These are phyloP conservation scores for Gerris buenoi DNA, from an alignment of 1,140 invertebrate species.

Conservation along the genomic window DNA sequence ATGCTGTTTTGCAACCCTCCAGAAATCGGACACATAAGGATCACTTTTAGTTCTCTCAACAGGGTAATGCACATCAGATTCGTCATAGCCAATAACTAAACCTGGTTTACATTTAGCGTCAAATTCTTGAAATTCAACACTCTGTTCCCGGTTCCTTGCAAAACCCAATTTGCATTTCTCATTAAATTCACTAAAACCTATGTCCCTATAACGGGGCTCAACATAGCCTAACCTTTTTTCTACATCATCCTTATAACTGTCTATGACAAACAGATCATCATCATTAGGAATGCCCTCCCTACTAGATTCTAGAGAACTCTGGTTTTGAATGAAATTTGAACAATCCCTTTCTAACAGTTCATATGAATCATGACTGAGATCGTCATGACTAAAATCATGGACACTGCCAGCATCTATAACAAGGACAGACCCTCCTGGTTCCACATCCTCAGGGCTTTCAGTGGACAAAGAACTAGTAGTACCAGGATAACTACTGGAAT, in stretches of 20 bases:
- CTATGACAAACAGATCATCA: conserved; percentile 47
- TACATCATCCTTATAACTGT: conserved; percentile 33
- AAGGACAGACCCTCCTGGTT: conserved; percentile 23
- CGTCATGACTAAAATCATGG: conserved; percentile 50
- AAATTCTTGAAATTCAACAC: conserved; percentile 28
- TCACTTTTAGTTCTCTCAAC: conserved; percentile 72
- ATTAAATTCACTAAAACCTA: conserved; percentile 26
- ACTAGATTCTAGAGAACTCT: conserved; percentile 44
- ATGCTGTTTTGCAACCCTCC: conserved; percentile 20
- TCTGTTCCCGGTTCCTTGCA: conserved; percentile 14
- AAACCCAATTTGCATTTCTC: conserved; percentile 25
- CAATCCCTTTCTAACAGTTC: conserved; percentile 50
- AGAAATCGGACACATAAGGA: conserved; percentile 39
- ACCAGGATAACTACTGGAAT: conserved; percentile 70
- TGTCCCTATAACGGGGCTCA: conserved; percentile 22
- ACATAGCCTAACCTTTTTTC: conserved; percentile 25
- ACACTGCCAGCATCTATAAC: conserved; percentile 23
- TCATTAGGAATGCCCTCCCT: conserved; percentile 40
- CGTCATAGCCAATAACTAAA: conserved; percentile 31
- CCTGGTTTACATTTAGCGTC: conserved; percentile 34
- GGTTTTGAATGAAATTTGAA: conserved; percentile 14
- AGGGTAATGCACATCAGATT: conserved; percentile 24
- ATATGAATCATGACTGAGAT: conserved; percentile 76
- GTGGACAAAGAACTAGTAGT: conserved; percentile 44
- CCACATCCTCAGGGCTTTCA: conserved; percentile 41